phyloP scores from a whole-genome alignment of 2,888 invertebrate species.

The Agrotis exclamationis region DNA sequence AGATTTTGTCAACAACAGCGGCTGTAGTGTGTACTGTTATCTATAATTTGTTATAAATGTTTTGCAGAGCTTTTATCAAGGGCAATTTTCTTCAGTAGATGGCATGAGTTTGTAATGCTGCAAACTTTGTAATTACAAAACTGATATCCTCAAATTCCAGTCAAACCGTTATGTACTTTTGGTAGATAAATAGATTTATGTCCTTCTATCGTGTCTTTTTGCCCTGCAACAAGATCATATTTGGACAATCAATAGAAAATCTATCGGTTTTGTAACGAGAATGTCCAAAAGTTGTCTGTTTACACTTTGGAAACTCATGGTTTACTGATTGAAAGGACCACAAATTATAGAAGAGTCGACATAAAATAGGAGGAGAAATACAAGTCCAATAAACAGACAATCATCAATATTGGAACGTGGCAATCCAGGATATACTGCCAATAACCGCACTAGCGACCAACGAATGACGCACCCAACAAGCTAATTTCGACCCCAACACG shows the following conservation, averaged over 20 bases:
- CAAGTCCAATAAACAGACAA: not conserved
- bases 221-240: too few species aligned
- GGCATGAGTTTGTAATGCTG: not conserved
- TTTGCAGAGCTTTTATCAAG: not conserved
- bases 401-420: not conserved
- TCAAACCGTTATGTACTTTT: too few species aligned
- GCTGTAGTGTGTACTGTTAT: not conserved
- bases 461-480: slow-evolving; percentile 12
- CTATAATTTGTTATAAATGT: not conserved
- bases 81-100: not conserved
- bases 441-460: not conserved
- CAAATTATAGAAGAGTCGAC: too few species aligned
- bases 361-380: not conserved
- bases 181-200: too few species aligned
- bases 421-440: not conserved
- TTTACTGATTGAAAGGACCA: too few species aligned
- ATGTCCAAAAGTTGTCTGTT: too few species aligned
- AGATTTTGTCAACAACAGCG: not conserved
- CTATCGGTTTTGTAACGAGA: too few species aligned
- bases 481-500: slow-evolving; percentile 27
- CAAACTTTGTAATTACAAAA: too few species aligned
- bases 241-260: too few species aligned
- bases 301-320: too few species aligned
- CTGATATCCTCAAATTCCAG: too few species aligned
- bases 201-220: too few species aligned